These are phyloP conservation scores for Yponomeuta cagnagella DNA, from an alignment of 2,888 invertebrate genomes.

Conservation along the genomic window DNA sequence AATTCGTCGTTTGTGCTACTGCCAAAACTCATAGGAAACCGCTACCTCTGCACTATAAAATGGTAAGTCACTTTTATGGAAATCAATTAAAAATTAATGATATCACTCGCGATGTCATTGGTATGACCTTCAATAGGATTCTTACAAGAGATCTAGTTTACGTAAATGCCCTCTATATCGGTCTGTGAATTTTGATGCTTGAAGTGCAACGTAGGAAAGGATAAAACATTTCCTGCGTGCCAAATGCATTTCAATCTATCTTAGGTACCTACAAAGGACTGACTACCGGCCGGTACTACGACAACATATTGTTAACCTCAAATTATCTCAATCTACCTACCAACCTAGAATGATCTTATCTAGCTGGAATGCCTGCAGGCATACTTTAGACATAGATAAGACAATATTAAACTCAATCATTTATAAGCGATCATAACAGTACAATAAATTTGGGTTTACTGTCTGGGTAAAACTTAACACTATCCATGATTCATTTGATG, in stretches of 20 bases:
- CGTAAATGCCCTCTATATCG: not conserved
- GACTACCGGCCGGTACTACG: no score
- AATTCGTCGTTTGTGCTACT: not conserved
- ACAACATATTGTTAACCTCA: no score
- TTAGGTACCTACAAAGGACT: no score
- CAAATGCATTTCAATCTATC: no score
- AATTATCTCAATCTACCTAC: no score
- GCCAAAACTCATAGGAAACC: not conserved
- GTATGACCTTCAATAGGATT: slow-evolving; percentile 46
- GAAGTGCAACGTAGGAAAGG: not conserved
- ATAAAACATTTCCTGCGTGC: not conserved
- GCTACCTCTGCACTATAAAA: slow-evolving; percentile 25
- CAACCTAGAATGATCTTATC: no score
- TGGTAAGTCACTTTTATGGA: slow-evolving; percentile 43
- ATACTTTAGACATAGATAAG: no score
- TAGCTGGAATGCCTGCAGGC: no score
- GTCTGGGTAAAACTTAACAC: not conserved
- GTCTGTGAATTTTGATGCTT: not conserved
- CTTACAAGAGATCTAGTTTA: not conserved
- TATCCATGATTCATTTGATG: no score
- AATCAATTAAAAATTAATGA: not conserved
- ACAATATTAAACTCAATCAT: no score
- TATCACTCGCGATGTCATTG: slow-evolving; percentile 50
- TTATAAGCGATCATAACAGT: no score
- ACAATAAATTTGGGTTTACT: no score